Percentiles rank a stretch among this genome's conserved stretches.
Conservation (phyloP, 1,140 invertebrate genomes). For the Drosophila hydei region DNA sequence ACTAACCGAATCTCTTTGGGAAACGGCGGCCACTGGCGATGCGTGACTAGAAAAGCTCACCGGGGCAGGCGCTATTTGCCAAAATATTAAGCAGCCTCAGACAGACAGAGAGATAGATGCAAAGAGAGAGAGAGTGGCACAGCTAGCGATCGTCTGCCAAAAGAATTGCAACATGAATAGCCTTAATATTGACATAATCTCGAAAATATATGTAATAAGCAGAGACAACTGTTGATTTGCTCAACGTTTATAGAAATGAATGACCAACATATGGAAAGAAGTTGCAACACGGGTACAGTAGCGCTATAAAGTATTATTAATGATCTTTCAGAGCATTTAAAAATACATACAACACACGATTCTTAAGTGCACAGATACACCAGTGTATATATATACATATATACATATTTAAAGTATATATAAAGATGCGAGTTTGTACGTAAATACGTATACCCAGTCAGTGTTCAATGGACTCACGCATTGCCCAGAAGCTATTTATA, state of each 20-base stretch:
- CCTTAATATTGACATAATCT: slow-evolving; percentile 51
- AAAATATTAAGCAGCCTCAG: not conserved
- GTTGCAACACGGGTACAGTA: slow-evolving; percentile 59
- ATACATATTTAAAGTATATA: not conserved
- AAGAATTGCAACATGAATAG: slow-evolving; percentile 39
- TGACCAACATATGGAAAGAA: slow-evolving; percentile 23
- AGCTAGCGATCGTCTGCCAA: not conserved
- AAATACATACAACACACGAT: slow-evolving; percentile 63
- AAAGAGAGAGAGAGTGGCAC: slow-evolving; percentile 24
- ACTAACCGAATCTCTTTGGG: slow-evolving; percentile 52
- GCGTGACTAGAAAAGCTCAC: slow-evolving; percentile 61
- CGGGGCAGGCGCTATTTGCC: slow-evolving; percentile 12
- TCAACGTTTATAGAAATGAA: slow-evolving; percentile 61
- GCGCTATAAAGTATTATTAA: slow-evolving; percentile 75
- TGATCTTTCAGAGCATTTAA: slow-evolving; percentile 73
- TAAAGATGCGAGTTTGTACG: slow-evolving; percentile 5
- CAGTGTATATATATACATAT: slow-evolving; percentile 3
- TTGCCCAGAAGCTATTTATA: slow-evolving; percentile 52
- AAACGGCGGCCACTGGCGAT: slow-evolving; percentile 40
- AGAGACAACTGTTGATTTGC: slow-evolving; percentile 48
- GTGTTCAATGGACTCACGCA: slow-evolving; percentile 59
- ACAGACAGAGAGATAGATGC: slow-evolving; percentile 23
- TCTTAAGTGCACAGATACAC: slow-evolving; percentile 59
- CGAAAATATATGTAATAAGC: slow-evolving; percentile 19
- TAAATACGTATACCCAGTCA: slow-evolving; percentile 23